phyloP scores from a whole-genome alignment of 2,113 vertebrate genomes.

The Leptodactylus fuscus region DNA sequence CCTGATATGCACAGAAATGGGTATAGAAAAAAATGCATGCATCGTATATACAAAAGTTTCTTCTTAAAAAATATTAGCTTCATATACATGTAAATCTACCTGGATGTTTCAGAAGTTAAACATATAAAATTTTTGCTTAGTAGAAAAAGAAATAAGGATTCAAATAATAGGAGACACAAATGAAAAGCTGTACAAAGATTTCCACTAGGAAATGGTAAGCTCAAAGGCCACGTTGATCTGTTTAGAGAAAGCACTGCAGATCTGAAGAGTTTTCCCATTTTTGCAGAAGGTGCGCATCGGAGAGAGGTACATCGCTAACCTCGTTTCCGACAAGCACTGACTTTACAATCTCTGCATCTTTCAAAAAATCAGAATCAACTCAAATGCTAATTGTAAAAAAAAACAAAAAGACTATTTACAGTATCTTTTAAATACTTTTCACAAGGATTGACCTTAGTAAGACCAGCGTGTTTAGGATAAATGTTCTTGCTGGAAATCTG shows the following conservation, averaged over 20 bases:
- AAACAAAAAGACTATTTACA: conserved; percentile 85
- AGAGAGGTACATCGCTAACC: not conserved
- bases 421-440: conserved; percentile 86
- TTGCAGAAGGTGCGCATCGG: not conserved
- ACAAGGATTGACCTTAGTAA: conserved; percentile 72
- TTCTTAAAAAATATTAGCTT: conserved; percentile 82
- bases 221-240: conserved; percentile 69
- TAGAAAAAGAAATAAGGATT: conserved; percentile 74
- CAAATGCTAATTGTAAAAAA: conserved; percentile 81
- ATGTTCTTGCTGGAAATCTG: conserved; percentile 79
- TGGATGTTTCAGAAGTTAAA: conserved; percentile 79
- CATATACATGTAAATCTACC: conserved; percentile 85
- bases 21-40: conserved; percentile 76
- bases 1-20: conserved; percentile 76
- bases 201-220: conserved; percentile 74
- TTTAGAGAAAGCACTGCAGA: conserved; percentile 70
- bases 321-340: conserved; percentile 69
- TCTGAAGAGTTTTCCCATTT: conserved; percentile 68
- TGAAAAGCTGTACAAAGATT: conserved; percentile 82
- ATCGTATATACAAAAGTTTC: conserved; percentile 82
- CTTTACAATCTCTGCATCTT: conserved; percentile 75
- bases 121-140: conserved; percentile 81
- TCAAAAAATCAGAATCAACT: conserved; percentile 79
- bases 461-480: conserved; percentile 71
- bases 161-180: conserved; percentile 77